These are phyloP conservation scores for Lasioglossum leucozonium DNA, from an alignment of 2,888 invertebrate species.

Conservation along the genomic window DNA sequence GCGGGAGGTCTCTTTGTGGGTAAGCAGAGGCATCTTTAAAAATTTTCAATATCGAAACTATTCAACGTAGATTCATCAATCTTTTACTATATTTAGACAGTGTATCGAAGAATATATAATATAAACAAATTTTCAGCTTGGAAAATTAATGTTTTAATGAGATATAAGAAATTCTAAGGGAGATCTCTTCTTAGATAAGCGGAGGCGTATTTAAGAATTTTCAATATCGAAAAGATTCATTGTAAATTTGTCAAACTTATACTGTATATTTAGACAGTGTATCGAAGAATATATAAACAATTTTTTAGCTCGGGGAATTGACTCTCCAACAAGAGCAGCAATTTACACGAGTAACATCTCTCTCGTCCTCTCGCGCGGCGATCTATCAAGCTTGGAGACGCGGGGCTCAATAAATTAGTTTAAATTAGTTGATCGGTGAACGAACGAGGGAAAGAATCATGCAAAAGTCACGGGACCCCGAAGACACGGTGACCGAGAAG, in stretches of 20 bases:
- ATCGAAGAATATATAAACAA: not conserved
- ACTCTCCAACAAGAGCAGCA: not conserved
- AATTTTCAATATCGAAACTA: not conserved
- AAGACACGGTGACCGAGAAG: slow-evolving; percentile 19
- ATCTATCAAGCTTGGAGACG: not conserved
- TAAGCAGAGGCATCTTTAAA: not conserved
- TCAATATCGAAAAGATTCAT: not conserved
- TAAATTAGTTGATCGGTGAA: not conserved
- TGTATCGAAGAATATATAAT: not conserved
- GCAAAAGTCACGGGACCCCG: slow-evolving; percentile 12
- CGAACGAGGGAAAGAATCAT: slow-evolving; percentile 7
- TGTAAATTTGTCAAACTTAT: not conserved
- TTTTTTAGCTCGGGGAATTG: not conserved
- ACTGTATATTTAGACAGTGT: not conserved
- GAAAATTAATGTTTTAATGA: not conserved
- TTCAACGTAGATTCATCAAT: not conserved
- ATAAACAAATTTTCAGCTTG: not conserved
- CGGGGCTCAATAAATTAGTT: not conserved
- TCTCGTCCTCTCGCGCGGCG: not conserved
- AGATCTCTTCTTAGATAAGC: not conserved
- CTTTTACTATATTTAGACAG: not conserved
- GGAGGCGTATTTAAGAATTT: not conserved
- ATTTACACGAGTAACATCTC: no score
- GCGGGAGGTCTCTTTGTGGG: not conserved
- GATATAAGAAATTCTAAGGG: not conserved